These are phyloP conservation scores for Rotaria magnacalcarata DNA, from an alignment of 2,888 invertebrate species.

Conservation along the genomic window DNA sequence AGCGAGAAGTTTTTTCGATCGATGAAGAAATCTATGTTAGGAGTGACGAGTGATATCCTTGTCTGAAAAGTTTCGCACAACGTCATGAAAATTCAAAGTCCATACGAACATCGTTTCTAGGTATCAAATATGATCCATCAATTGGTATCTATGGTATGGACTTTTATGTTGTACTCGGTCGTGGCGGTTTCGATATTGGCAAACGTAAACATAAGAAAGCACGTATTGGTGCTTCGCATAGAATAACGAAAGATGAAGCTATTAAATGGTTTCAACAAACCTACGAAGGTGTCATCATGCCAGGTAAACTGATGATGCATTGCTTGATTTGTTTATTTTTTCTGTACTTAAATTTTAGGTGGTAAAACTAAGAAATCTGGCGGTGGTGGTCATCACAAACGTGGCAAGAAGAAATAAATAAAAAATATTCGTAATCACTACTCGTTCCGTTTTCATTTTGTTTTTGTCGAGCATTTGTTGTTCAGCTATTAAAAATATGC, in stretches of 20 bases:
- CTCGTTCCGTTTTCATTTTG: background rate
- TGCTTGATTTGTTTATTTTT: background rate
- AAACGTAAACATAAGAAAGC: slow-evolving; percentile 88
- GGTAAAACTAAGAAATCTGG: slow-evolving; percentile 13
- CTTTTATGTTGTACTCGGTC: slow-evolving; percentile 95
- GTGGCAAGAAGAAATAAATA: slow-evolving; percentile 15
- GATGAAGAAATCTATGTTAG: too few relatives aligned
- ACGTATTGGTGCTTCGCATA: slow-evolving; percentile 85
- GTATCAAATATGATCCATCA: slow-evolving; percentile 60
- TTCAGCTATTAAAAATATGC: background rate
- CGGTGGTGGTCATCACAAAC: background rate
- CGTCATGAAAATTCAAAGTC: too few relatives aligned
- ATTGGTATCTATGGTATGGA: slow-evolving; percentile 90
- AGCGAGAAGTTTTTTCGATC: too few relatives aligned
- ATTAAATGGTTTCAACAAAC: slow-evolving; percentile 95
- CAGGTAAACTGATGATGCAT: background rate
- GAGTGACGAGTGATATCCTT: too few relatives aligned
- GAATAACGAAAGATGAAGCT: slow-evolving; percentile 90
- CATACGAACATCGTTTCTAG: slow-evolving; percentile 47
- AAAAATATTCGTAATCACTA: background rate
- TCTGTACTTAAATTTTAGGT: background rate
- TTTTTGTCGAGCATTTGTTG: slow-evolving; percentile 17
- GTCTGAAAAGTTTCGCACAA: too few relatives aligned
- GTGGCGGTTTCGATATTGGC: slow-evolving; percentile 91
- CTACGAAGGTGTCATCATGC: slow-evolving; percentile 45